Evolutionary conservation across 2,888 invertebrate species (phyloP).

Genomic region (Morinoia aosen): DNA sequence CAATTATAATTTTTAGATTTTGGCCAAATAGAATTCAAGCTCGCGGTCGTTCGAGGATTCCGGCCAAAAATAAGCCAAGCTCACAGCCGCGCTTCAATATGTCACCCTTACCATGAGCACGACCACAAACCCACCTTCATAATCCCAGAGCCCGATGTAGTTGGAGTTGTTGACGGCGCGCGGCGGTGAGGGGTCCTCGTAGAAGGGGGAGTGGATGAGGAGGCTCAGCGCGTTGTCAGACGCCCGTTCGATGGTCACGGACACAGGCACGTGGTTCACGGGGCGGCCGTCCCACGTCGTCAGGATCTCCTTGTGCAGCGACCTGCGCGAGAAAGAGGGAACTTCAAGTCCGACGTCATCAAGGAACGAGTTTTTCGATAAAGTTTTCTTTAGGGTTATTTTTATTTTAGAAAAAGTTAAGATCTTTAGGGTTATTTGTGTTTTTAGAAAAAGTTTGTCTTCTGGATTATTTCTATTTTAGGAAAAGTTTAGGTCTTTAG

Average conservation of each 20-base stretch:
- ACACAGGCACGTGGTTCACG: constrained; percentile 54
- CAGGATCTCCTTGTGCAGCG: constrained; percentile 57
- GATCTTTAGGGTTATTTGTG: no score
- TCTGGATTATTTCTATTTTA: no score
- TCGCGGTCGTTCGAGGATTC: no score
- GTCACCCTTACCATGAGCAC: neutral
- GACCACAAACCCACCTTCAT: constrained; percentile 70
- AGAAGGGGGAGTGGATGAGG: constrained; percentile 71
- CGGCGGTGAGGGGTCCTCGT: constrained; percentile 71
- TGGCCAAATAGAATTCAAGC: no score
- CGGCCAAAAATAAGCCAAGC: no score
- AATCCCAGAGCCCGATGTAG: constrained; percentile 71
- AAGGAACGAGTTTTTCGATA: neutral
- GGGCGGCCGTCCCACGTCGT: constrained; percentile 57
- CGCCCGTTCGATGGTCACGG: constrained; percentile 35
- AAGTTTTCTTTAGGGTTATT: no score
- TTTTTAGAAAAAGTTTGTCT: no score
- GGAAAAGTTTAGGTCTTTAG: no score
- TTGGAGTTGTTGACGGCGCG: constrained; percentile 71
- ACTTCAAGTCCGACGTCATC: neutral
- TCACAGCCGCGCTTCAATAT: no score
- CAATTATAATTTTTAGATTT: no score
- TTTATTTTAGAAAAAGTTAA: no score
- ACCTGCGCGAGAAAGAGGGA: constrained; percentile 39
- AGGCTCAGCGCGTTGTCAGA: constrained; percentile 62